Base-by-base conservation (phyloP, 1,140 invertebrate genomes). In the Bombus consobrinus region DNA sequence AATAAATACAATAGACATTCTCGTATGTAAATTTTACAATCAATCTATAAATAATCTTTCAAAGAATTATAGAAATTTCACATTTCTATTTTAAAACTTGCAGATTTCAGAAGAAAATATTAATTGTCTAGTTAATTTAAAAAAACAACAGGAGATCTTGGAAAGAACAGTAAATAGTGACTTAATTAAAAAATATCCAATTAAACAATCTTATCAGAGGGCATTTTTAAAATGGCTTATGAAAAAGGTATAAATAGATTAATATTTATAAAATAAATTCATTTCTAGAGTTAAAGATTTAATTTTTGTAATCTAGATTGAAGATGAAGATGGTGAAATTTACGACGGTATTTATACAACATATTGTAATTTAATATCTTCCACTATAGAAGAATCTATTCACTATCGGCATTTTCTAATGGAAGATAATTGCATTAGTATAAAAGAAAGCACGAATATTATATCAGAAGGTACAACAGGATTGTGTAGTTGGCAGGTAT, bases 401-500 rank as follows among this genome's bases (percentile, higher is more conserved):
- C 94, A 94, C 93, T 96, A 95, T 92, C 94, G 95, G 76, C 96
- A 96, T 91, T 96, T 95, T 90, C 57, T 93, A 81, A 83, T 95
- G 41, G 75, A 92, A 71, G 53, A 90, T 43, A 81, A 87, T 74
- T 91, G 87, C 57, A 90, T 96, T 59, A 96, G 92, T 47, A 92
- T 96, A 64, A 92, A 95, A 83, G 96, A 96, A 90, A 96, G 95
- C 88, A 94, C 92, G 68, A 95, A 94, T 87, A 93, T 96, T 39
- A 95, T 96, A 88, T 96, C 96, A 0, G 89, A 96, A 81, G 96
- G 96, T 57, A 96, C 96, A 53, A 96, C 96, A 80, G 96, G 96
- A 77, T 93, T 96, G 66, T 95, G 94, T 81, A 96, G 92, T 88
- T 96, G 96, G 96, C 95, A 96, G 94, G 96, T 96, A 88, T 1